These are phyloP conservation scores for Pinna nobilis DNA, from an alignment of 1,140 invertebrate species.

Conservation along the genomic window DNA sequence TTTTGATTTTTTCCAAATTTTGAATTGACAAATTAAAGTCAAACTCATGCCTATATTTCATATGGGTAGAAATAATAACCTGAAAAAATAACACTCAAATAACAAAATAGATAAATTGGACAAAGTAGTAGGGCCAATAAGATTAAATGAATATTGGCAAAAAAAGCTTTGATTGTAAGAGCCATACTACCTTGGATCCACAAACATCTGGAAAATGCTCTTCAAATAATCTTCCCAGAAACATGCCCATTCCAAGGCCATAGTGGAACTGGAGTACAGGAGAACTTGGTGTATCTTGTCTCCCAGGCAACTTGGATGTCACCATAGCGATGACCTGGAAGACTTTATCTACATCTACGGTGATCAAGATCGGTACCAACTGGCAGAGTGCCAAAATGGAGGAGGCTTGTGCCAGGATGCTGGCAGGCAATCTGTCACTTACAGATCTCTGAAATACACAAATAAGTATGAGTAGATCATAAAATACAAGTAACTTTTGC, in stretches of 20 bases:
- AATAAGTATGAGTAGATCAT: not conserved
- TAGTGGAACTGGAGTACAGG: slow-evolving; percentile 49
- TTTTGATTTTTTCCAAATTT: no score
- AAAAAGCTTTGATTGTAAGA: not conserved
- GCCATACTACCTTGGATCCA: slow-evolving; percentile 51
- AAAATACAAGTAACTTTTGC: not conserved
- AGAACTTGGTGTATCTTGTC: slow-evolving; percentile 31
- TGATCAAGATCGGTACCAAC: slow-evolving; percentile 52
- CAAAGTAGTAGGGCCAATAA: not conserved
- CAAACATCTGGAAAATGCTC: slow-evolving; percentile 60
- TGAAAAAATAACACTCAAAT: not conserved
- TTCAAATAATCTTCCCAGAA: slow-evolving; percentile 54
- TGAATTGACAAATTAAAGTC: no score
- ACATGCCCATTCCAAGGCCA: slow-evolving; percentile 58
- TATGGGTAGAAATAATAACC: no score
- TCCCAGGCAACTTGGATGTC: slow-evolving; percentile 43
- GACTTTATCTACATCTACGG: slow-evolving; percentile 46
- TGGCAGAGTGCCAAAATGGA: slow-evolving; percentile 52
- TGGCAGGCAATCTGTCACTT: slow-evolving; percentile 49
- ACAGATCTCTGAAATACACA: slow-evolving; percentile 42
- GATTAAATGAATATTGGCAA: not conserved
- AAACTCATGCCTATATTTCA: no score
- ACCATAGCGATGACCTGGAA: slow-evolving; percentile 38
- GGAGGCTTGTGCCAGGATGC: slow-evolving; percentile 48
- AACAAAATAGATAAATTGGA: not conserved